Conservation (phyloP, 2,113 vertebrate genomes). For the Peromyscus californicus region DNA sequence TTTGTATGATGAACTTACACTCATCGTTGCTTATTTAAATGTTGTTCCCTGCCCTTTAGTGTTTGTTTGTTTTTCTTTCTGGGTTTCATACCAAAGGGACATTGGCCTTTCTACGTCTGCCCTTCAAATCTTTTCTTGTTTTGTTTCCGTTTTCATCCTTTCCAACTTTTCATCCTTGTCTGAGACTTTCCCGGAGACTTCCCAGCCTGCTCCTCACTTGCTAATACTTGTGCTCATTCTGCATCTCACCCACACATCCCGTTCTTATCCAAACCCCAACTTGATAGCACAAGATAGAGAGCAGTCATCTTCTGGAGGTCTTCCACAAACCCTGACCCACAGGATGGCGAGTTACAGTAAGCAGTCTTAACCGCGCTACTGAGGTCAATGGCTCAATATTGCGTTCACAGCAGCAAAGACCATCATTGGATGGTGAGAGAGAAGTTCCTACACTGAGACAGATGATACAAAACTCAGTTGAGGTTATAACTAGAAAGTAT, state of each 20-base stretch:
- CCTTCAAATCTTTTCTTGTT: neutral
- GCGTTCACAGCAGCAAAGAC: neutral
- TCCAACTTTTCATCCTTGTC: neutral
- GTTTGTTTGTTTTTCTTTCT: neutral
- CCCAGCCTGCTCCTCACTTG: neutral
- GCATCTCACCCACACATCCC: neutral
- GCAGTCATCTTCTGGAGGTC: neutral
- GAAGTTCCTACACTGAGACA: neutral
- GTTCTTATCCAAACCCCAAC: neutral
- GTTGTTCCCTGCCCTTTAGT: neutral
- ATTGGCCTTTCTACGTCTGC: conserved; percentile 18
- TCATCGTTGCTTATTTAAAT: neutral
- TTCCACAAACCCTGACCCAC: neutral
- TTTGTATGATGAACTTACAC: neutral
- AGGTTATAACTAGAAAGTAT: conserved; percentile 30
- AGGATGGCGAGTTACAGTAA: neutral
- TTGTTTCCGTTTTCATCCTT: neutral
- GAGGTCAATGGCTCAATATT: neutral
- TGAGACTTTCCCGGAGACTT: neutral
- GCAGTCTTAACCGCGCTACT: neutral
- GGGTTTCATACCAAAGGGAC: neutral
- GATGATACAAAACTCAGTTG: neutral
- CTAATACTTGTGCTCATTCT: neutral
- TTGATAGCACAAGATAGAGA: neutral
- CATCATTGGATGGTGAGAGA: neutral